Evolutionary conservation across 2,797 vertebrate species (phyloP), one percentile per base, ranked within the genome.

Genomic region (Myotis planiceps): DNA sequence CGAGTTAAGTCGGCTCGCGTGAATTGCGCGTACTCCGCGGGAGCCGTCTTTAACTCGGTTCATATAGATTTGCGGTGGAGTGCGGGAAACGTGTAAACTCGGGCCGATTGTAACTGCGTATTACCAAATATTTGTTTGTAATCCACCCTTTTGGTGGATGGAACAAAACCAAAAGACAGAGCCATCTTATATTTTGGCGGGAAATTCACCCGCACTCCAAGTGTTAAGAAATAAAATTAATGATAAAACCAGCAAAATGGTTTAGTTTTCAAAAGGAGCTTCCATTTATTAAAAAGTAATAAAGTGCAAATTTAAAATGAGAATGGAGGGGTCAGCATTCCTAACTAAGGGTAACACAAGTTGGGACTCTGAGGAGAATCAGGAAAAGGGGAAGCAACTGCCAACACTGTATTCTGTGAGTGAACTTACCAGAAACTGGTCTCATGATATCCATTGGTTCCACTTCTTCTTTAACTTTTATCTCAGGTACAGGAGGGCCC

Each of bases 391-490:
- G 39, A 80, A 49, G 6, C 1, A 88, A 4, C 0, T 12, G 25
- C 14, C 6, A 80, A 27, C 1, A 32, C 4, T 55, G 37, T 19
- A 47, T 15, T 39, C 63, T 45, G 18, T 27, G 12, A 71, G 34
- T 2, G n/a, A 80, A 98, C 98, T 81, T 98, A 99, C 99, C 98
- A 86, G 99, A 99, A 15, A 99, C 98, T 0, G 99, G 99, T 13
- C 98, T 97, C 96, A 98, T 97, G 79, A 99, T 99, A 91, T 99
- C 99, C 99, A 99, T 98, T 0, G 99, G 98, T 96, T 99, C 99
- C 49, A 97, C 98, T 94, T 99, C 99, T 97, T 99, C 99, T 92
- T 99, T 99, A 92, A 99, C 99, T 98, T 99, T 99, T 91, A 99
- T 97, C 82, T 99, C 99, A 0, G 99, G 98, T 2, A 98, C 97